Base-by-base conservation (phyloP, 1,140 invertebrate species). In the Asbolus verrucosus region DNA sequence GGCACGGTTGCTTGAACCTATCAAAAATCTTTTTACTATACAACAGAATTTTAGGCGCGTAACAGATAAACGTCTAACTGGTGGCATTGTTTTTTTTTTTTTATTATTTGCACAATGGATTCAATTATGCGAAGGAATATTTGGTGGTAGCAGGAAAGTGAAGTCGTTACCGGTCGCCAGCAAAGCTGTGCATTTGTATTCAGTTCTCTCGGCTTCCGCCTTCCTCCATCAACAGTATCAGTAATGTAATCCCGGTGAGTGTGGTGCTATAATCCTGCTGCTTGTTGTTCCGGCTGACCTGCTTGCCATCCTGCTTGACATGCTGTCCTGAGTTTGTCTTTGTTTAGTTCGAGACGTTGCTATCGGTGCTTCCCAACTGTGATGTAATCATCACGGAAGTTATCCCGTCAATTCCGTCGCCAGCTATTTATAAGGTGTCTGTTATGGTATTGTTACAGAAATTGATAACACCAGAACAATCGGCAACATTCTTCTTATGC, bases 201-300 rank as follows among this genome's bases (percentile, higher is more conserved):
- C 62, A 63, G 61, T 63, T 36, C 61, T 63, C 36, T 63, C 61
- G 39, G 24, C 61, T 63, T 63, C 46, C 33, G 24, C 43, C 18
- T 11, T 18, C 33, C 54, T 54, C 50, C 69, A 59, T 71, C 65
- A 46, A 67, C 39, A 60, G 36, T 67, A 71, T 71, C 54, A 67
- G 54, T 62, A 67, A 71, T 67, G 65, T 71, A 71, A 71, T 71
- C 65, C 70, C 54, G 70, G 41, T 62, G 65, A 61, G 65, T 67
- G 33, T 61, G 59, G 59, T 60, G 65, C 54, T 60, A 71, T 62
- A 71, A 71, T 61, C 50, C 59, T 65, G 30, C 70, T 65, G 69
- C 54, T 33, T 63, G 54, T 71, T 63, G 38, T 62, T 62, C 65
- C 65, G 65, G 59, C 65, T 67, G 69, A 67, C 70, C 65, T 71